Base-by-base conservation (phyloP, 2,888 invertebrate genomes). In the Melipona beecheii region DNA sequence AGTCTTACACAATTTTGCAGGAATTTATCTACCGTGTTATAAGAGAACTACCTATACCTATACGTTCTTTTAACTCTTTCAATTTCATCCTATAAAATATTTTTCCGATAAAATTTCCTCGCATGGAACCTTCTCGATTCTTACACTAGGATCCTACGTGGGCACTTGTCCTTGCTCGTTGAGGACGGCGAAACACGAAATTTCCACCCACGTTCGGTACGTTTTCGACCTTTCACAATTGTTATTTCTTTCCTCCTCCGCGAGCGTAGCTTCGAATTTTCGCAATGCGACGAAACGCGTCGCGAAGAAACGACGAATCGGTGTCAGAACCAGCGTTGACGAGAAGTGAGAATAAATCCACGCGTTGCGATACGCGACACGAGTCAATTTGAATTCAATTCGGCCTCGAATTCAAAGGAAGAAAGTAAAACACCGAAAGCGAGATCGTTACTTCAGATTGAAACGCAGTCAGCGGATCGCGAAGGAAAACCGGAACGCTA, bases 401-500 rank as follows among this genome's bases (percentile, higher is more conserved):
- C 21, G 56, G 27, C 27, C 56, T 43, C 52, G 54, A 74, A 84
- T 64, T 60, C 56, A 21, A 6, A 49, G 60, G 36, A 78, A 62
- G 81, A 87, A 78, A 87, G 80, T 82, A 78, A 85, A 84, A 80
- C 79, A 76, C 75, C 70, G 82, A 84, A 84, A 87, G 87, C 64
- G 74, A 86, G 84, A 85, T 85, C 76, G 60, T 60, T 54, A 56
- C 54, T 54, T 2, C n/a, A 66, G 80, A 81, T 80, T 68, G 83
- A 70, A 72, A 78, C 85, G 76, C 64, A 72, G 52, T 52, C 50
- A 68, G 71, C 54, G 70, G 60, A 71, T 75, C 81, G 69, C 36
- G 60, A 81, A 73, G 70, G 21, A 31, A 56, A 49, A 69, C 54
- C 54, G 50, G n/a, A 65, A 60, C 70, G 58, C 36, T 84, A 62